Evolutionary conservation across 1,140 invertebrate genomes (phyloP).

Genomic region (Sitobion miscanthi): DNA sequence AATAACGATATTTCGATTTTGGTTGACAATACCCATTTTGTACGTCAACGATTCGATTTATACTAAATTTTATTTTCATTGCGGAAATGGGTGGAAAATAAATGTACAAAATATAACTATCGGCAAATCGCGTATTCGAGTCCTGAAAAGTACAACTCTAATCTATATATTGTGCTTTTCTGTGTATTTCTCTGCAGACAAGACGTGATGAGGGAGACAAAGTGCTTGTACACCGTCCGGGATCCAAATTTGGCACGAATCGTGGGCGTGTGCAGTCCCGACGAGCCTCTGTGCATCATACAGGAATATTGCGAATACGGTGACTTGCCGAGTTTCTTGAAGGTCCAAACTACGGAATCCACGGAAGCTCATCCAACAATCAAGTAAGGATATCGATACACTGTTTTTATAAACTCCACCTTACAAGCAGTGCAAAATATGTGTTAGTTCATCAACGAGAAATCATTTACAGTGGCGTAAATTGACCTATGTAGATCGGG

Average conservation of each 20-base stretch:
- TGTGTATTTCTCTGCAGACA: conserved; percentile 66
- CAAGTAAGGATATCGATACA: conserved; percentile 57
- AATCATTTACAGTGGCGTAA: neutral
- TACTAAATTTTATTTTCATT: neutral
- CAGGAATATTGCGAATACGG: conserved; percentile 86
- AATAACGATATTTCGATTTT: conserved; percentile 21
- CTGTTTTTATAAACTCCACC: neutral
- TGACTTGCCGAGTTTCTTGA: conserved; percentile 78
- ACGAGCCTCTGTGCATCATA: conserved; percentile 83
- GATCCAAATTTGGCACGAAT: conserved; percentile 85
- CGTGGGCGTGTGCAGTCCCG: conserved; percentile 78
- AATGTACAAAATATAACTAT: neutral
- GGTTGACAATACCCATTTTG: neutral
- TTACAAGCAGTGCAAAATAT: too few relatives aligned
- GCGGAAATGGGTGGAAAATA: neutral
- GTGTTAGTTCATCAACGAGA: neutral
- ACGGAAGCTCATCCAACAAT: conserved; percentile 59
- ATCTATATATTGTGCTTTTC: neutral
- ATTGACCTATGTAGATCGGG: neutral
- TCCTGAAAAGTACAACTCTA: neutral
- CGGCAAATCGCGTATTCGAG: neutral
- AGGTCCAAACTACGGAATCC: neutral
- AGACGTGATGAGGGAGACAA: conserved; percentile 86
- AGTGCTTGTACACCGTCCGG: conserved; percentile 78
- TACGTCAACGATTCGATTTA: neutral